Percentiles rank a stretch among this genome's conserved stretches.
Conservation (phyloP, 1,140 invertebrate species). For the Eciton burchellii region DNA sequence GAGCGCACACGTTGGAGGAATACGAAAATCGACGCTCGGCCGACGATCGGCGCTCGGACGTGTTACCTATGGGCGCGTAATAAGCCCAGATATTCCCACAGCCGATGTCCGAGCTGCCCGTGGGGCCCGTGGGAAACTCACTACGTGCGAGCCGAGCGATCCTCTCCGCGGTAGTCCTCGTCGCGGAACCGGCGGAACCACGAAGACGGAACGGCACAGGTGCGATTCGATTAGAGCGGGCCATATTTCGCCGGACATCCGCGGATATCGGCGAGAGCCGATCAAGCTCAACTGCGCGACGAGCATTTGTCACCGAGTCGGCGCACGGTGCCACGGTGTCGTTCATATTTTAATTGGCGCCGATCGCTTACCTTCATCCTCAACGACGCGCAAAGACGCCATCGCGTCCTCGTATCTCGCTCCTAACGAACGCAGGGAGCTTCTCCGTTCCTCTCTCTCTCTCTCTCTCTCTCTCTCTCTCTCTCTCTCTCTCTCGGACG, state of each 20-base stretch:
- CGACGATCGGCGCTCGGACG: constrained; percentile 62
- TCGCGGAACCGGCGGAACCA: constrained; percentile 53
- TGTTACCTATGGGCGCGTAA: constrained; percentile 82
- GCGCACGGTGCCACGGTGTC: constrained; percentile 6
- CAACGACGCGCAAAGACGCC: constrained; percentile 30
- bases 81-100: constrained; percentile 84
- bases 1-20: constrained; percentile 75
- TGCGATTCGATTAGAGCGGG: constrained; percentile 64
- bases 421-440: constrained; percentile 25
- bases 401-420: constrained; percentile 31
- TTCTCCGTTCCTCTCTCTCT: too few relatives aligned
- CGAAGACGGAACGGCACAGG: constrained; percentile 60
- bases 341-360: constrained; percentile 63
- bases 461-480: too few relatives aligned
- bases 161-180: constrained; percentile 18
- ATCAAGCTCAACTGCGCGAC: constrained; percentile 55
- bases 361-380: constrained; percentile 67
- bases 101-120: constrained; percentile 67
- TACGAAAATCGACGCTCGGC: constrained; percentile 81
- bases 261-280: constrained; percentile 61
- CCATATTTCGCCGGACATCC: constrained; percentile 51
- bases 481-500: too few relatives aligned
- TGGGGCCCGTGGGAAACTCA: constrained; percentile 83
- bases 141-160: constrained; percentile 80
- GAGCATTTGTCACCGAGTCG: constrained; percentile 56